A percentile compares a stretch with the other conserved stretches of the same genome.
phyloP scores from a whole-genome alignment of 2,888 invertebrate species.

The Steinernema hermaphroditum region DNA sequence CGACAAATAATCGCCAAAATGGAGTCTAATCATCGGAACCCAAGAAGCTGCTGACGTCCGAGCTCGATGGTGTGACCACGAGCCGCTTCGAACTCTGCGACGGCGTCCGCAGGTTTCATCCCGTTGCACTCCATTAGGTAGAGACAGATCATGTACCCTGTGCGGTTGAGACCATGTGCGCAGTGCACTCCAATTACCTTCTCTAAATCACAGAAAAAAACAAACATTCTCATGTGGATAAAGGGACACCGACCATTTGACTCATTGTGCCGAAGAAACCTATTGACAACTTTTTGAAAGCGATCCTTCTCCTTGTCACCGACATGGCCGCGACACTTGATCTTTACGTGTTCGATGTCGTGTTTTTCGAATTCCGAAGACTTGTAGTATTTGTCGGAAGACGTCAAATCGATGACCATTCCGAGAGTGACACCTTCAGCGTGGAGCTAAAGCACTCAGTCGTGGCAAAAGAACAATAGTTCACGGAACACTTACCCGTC shows the following conservation, averaged over 20 bases:
- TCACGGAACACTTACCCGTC: background rate
- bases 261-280: conserved; percentile 34
- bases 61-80: conserved; percentile 44
- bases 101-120: conserved; percentile 34
- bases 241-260: conserved; percentile 36
- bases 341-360: conserved; percentile 38
- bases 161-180: conserved; percentile 71
- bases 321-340: conserved; percentile 38
- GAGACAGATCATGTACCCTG: conserved; percentile 70
- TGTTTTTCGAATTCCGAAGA: conserved; percentile 36
- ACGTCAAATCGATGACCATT: conserved; percentile 69
- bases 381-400: conserved; percentile 67
- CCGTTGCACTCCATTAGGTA: conserved; percentile 45
- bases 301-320: conserved; percentile 33
- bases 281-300: conserved; percentile 35
- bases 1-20: conserved; percentile 3
- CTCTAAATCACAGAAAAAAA: conserved; percentile 32
- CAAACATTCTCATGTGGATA: too few relatives aligned
- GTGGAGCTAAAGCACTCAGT: conserved; percentile 33
- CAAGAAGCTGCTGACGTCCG: conserved; percentile 26
- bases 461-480: background rate
- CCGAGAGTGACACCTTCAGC: conserved; percentile 57
- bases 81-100: conserved; percentile 38
- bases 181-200: conserved; percentile 70
- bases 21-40: background rate